Percentiles rank a stretch among this genome's conserved stretches.
Evolutionary conservation across 2,888 invertebrate genomes (phyloP).

Genomic region (Chesias legatella): DNA sequence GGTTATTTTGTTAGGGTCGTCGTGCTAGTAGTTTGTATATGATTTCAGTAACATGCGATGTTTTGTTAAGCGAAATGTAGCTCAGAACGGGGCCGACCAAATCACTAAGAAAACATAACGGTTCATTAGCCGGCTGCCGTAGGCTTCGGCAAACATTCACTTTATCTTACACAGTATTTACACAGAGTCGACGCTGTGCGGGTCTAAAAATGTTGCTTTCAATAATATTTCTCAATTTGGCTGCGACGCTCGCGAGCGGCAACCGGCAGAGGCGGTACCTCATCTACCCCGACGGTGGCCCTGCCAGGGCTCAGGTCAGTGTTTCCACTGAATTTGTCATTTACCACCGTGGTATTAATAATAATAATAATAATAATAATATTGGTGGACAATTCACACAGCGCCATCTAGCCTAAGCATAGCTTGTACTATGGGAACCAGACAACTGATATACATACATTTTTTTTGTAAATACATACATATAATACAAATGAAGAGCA

Average conservation of each 20-base stretch:
- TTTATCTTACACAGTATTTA: constrained; percentile 64
- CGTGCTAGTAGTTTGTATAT: constrained; percentile 1
- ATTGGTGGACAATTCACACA: no score
- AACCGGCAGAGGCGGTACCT: constrained; percentile 75
- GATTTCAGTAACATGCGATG: constrained; percentile 27
- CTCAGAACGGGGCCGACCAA: constrained; percentile 50
- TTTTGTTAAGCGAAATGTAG: constrained; percentile 37
- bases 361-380: no score
- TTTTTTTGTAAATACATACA: no score
- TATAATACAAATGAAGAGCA: no score
- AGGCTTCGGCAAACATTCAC: constrained; percentile 66
- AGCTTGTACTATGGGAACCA: no score
- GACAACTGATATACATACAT: no score
- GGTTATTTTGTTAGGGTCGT: constrained; percentile 6
- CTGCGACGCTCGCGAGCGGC: constrained; percentile 37
- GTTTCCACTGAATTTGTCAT: constrained; percentile 30
- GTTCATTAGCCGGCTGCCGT: constrained; percentile 68
- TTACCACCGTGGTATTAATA: constrained; percentile 11
- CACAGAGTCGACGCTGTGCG: constrained; percentile 45
- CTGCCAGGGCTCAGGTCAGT: constrained; percentile 81
- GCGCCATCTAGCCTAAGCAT: no score
- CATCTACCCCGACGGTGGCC: constrained; percentile 80
- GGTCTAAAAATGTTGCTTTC: constrained; percentile 37
- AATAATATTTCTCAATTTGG: constrained; percentile 61
- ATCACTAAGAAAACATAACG: constrained; percentile 76